Evolutionary conservation across 2,888 invertebrate species (phyloP), one percentile per base, ranked within the genome.

Genomic region (Laothoe populi): DNA sequence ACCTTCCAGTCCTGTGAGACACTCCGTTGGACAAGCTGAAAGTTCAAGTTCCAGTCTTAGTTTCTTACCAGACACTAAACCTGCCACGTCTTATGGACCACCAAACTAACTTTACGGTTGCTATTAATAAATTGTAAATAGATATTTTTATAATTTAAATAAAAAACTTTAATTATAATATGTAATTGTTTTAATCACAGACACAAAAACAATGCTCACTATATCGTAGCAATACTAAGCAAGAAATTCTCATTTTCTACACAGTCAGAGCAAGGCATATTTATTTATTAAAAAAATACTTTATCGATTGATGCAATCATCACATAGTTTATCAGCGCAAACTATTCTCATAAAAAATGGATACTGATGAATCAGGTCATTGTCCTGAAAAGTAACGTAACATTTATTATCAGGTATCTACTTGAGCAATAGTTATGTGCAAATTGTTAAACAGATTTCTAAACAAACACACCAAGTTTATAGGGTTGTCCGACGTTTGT

Each of bases 11-110:
- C 64, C 75, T 5, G 78, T 76, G 5, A 79, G 71, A 1, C 64
- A 77, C 69, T 64, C 77, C 73, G 69, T 73, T 2, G 70, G 71
- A 16, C 71, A 67, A 42, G 62, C 62, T n/a, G 67, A 63, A 45
- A 64, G 64, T 45, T 65, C 70, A 13, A 69, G 69, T 38, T 64
- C 76, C 0, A 77, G 71, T 68, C 67, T 76, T 42, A 86, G 77
- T 69, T 90, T 92, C 73, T 75, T 90, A 66, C 89, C 91, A 13
- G 82, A 83, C 62, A 77, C 77, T 16, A 83, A 86, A 69, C 88
- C 88, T 26, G 82, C 84, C 7, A 64, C 71, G 53, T 78, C 84
- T 7, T 92, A 92, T 63, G 92, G 92, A 44, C 70, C 78, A 57
- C 89, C 91, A 19, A 85, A 86, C 71, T 88, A 77, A 82, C 58